These are phyloP conservation scores for Campaea margaritaria DNA, from an alignment of 2,888 invertebrate genomes.

Conservation along the genomic window DNA sequence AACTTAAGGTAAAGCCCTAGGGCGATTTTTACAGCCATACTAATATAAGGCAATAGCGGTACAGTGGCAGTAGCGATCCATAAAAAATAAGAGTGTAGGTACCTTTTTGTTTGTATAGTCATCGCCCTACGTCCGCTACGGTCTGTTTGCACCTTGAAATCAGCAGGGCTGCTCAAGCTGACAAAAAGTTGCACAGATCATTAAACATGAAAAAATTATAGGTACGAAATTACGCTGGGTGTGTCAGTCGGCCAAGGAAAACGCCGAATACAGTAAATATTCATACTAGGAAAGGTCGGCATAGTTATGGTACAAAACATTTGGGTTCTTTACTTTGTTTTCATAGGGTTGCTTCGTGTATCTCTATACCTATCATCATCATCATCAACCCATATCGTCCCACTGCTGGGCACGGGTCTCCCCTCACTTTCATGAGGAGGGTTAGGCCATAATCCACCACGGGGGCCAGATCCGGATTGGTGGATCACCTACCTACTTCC, in stretches of 20 bases:
- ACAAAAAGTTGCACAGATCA: slow-evolving; percentile 12
- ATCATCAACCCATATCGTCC: not conserved
- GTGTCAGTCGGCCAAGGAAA: slow-evolving; percentile 23
- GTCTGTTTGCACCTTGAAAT: not conserved
- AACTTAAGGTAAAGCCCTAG: not conserved
- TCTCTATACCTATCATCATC: not conserved
- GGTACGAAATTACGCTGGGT: slow-evolving; percentile 1
- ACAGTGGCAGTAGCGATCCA: too few species aligned
- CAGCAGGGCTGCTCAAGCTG: not conserved
- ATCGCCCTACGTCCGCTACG: too few species aligned
- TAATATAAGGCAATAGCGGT: not conserved
- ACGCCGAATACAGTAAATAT: slow-evolving; percentile 3
- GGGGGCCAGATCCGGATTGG: too few species aligned
- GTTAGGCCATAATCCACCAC: too few species aligned
- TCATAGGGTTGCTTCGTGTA: too few species aligned
- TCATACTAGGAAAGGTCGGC: slow-evolving; percentile 10
- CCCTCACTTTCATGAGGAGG: too few species aligned
- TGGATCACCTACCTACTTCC: too few species aligned
- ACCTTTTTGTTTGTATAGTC: too few species aligned
- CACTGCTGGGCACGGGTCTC: not conserved
- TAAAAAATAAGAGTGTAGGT: too few species aligned
- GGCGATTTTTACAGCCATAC: not conserved
- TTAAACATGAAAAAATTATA: not conserved
- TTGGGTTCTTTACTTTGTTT: too few species aligned
- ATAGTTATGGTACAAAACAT: not conserved